Conservation (phyloP, 2,113 vertebrate genomes). For the Anas platyrhynchos region DNA sequence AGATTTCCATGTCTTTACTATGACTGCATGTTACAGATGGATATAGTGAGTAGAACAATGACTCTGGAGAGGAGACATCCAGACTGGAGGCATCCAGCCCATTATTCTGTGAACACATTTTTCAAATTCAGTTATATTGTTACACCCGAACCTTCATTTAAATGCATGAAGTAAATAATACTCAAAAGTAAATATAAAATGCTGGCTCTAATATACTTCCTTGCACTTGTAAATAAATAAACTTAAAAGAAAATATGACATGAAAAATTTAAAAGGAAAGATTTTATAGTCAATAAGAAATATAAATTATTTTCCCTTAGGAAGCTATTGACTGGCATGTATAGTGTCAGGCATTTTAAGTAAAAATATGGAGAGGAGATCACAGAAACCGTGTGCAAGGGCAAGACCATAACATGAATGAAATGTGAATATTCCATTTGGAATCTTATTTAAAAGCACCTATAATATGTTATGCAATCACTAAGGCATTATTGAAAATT, state of each 20-base stretch:
- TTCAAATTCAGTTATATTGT: background rate
- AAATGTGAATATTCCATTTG: accelerated
- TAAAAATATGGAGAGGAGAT: background rate
- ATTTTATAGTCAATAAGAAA: background rate
- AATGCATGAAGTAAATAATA: background rate
- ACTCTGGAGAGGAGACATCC: background rate
- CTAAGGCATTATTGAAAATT: background rate
- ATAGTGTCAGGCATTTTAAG: background rate
- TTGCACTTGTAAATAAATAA: background rate
- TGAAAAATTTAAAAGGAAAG: background rate
- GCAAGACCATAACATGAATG: background rate
- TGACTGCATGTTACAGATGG: background rate
- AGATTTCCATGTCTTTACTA: conserved; percentile 25
- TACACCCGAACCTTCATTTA: background rate
- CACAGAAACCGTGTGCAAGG: background rate
- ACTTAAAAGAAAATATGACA: background rate
- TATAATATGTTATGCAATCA: background rate
- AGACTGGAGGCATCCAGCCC: background rate
- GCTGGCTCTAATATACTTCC: background rate
- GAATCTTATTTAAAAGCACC: background rate
- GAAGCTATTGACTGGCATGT: background rate
- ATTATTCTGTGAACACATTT: background rate
- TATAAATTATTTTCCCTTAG: background rate
- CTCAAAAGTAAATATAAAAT: background rate
- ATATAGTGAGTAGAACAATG: background rate